Conservation (phyloP, 1,140 invertebrate genomes). For the Argopecten irradians region DNA sequence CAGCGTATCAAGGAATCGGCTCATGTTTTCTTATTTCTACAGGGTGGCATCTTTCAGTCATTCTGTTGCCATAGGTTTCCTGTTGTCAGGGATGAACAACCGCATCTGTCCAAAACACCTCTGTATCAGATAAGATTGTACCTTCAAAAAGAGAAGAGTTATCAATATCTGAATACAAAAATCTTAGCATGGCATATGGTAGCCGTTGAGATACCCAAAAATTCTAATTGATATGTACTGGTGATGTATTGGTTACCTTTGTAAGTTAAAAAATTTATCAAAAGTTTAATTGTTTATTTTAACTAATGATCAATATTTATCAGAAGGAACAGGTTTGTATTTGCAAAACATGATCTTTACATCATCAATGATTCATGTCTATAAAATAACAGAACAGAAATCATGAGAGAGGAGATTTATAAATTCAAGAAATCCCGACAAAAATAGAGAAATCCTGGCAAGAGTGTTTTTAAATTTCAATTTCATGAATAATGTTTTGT, state of each 20-base stretch:
- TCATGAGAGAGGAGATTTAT: background rate
- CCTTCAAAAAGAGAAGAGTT: background rate
- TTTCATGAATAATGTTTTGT: too few species aligned
- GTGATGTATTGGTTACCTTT: too few species aligned
- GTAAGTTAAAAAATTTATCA: too few species aligned
- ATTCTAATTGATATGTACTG: too few species aligned
- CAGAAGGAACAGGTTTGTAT: too few species aligned
- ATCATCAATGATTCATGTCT: background rate
- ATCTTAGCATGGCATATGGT: background rate
- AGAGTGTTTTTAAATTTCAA: too few species aligned
- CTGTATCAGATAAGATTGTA: background rate
- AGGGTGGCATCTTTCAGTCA: background rate
- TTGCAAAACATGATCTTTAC: too few species aligned
- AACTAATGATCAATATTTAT: too few species aligned
- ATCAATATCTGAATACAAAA: background rate
- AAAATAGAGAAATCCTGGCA: too few species aligned
- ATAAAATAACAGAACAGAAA: background rate
- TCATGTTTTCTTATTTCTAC: background rate
- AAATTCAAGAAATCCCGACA: too few species aligned
- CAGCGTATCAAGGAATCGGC: background rate
- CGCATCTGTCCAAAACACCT: background rate
- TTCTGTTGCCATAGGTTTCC: background rate
- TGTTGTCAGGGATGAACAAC: background rate
- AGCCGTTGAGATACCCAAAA: background rate
- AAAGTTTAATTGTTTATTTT: too few species aligned